A percentile compares a stretch with the other conserved stretches of the same genome.
Evolutionary conservation across 92 coral and sea anemone genomes (phyloP).

Genomic region (Porites rus): DNA sequence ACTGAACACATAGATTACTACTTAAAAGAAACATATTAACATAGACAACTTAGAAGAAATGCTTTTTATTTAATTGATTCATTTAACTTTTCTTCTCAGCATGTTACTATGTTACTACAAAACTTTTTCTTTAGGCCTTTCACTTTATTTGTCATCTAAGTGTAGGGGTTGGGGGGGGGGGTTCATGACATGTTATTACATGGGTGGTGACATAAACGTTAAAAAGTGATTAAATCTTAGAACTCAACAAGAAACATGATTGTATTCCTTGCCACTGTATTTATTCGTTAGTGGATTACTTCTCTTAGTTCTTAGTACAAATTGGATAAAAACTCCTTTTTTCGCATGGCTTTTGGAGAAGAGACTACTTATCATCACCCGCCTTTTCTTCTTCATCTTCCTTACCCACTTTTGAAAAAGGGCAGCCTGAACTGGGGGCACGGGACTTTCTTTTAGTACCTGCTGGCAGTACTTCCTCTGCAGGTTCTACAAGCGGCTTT

Average conservation of each 20-base stretch:
- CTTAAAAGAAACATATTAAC: no score
- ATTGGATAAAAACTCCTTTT: not conserved
- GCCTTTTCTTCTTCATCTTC: constrained; percentile 18
- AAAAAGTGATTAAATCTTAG: not conserved
- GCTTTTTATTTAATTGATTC: no score
- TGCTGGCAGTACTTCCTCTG: constrained; percentile 58
- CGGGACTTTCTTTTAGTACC: constrained; percentile 71
- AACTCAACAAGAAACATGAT: not conserved
- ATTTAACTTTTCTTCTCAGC: no score
- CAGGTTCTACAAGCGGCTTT: constrained; percentile 76
- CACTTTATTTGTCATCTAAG: no score
- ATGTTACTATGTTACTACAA: no score
- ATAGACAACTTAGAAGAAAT: no score
- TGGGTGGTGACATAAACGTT: no score
- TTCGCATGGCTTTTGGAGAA: not conserved
- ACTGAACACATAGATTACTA: no score
- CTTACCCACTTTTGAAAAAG: constrained; percentile 69
- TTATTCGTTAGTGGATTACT: not conserved
- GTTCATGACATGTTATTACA: not conserved
- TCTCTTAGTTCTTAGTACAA: not conserved
- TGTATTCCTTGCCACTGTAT: not conserved
- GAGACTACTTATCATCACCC: not conserved
- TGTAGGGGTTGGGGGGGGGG: no score
- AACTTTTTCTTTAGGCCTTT: no score
- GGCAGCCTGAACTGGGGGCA: constrained; percentile 76